A percentile compares a stretch with the other conserved stretches of the same genome.
These are phyloP conservation scores for Lepilemur septentrionalis DNA, from an alignment of 2,797 vertebrate genomes.

Conservation along the genomic window DNA sequence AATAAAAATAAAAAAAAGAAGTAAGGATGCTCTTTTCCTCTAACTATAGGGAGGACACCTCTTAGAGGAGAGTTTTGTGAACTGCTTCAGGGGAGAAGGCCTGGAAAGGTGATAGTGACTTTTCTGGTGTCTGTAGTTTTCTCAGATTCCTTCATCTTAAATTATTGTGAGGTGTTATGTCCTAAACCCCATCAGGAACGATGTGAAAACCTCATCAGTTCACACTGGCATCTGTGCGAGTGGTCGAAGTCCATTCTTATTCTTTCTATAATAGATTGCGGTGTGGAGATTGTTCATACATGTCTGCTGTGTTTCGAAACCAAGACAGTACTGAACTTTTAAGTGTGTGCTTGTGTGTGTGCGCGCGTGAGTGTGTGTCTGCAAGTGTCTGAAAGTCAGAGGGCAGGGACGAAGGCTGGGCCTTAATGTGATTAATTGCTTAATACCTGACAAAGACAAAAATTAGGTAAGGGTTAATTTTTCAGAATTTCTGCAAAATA, in stretches of 20 bases:
- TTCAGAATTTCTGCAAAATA: constrained; percentile 40
- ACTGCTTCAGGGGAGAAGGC: not conserved
- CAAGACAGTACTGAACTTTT: not conserved
- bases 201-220: not conserved
- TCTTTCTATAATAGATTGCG: not conserved
- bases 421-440: not conserved
- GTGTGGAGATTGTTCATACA: not conserved
- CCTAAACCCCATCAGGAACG: not conserved
- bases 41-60: too few relatives aligned
- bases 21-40: not conserved
- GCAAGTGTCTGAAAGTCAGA: not conserved
- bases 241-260: not conserved
- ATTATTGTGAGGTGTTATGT: fast-evolving
- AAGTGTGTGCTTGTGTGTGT: not conserved
- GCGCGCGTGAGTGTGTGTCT: not conserved
- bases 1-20: too few relatives aligned
- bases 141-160: not conserved
- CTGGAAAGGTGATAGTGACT: not conserved
- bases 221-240: not conserved
- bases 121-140: not conserved
- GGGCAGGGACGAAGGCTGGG: not conserved
- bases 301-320: not conserved
- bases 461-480: constrained; percentile 48
- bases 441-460: not conserved
- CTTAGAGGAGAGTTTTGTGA: not conserved